Conservation (phyloP, 2,113 vertebrate species). For the Cheilinus undulatus region DNA sequence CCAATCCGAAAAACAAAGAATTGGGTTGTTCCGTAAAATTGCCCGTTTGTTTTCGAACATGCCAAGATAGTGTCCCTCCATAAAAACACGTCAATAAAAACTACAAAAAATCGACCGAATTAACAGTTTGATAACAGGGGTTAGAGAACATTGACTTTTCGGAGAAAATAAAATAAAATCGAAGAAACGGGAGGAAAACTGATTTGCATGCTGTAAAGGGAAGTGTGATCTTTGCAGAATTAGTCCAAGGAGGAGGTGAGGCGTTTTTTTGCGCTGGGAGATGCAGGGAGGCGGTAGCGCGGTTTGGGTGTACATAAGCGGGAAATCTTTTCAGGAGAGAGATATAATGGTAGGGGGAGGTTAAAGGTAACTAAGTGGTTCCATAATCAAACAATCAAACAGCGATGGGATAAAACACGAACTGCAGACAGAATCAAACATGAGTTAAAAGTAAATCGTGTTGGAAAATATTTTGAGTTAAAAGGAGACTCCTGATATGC, state of each 20-base stretch:
- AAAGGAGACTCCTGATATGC: too few species aligned
- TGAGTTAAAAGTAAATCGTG: neutral
- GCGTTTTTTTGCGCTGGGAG: conserved; percentile 65
- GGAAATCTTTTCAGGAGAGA: conserved; percentile 75
- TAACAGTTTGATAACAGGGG: conserved; percentile 53
- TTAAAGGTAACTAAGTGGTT: neutral
- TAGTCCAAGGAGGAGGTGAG: conserved; percentile 68
- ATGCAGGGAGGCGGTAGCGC: conserved; percentile 83
- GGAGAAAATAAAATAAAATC: conserved; percentile 51
- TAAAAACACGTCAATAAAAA: conserved; percentile 52
- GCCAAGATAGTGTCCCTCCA: conserved; percentile 72
- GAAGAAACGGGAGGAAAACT: conserved; percentile 50
- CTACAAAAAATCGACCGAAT: conserved; percentile 42
- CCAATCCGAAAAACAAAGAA: conserved; percentile 62
- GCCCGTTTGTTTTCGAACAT: conserved; percentile 69
- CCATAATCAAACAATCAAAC: neutral
- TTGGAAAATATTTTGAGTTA: too few species aligned
- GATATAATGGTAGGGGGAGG: conserved; percentile 13
- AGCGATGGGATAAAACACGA: neutral
- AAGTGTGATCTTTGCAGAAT: conserved; percentile 71
- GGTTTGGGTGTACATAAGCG: conserved; percentile 82
- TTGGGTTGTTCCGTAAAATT: conserved; percentile 54
- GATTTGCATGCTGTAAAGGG: conserved; percentile 72
- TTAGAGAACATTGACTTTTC: conserved; percentile 66
- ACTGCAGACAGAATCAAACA: neutral